Evolutionary conservation across 1,140 invertebrate genomes (phyloP), one percentile per base, ranked within the genome.

Genomic region (Centruroides sculpturatus): DNA sequence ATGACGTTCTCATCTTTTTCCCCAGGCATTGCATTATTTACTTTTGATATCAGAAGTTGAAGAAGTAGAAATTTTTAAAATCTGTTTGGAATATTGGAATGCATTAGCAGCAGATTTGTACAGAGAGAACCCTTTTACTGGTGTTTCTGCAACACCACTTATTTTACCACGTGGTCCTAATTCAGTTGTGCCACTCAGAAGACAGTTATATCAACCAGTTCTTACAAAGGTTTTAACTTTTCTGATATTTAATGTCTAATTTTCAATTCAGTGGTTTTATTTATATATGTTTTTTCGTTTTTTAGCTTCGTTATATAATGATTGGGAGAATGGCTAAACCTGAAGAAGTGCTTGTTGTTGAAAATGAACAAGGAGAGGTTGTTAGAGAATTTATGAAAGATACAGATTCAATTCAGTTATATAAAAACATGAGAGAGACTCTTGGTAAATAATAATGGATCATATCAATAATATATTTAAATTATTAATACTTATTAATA

Each of bases 341-440:
- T 0, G 97, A 99, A 76, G 97, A 99, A 79, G 97, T 99, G 6
- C 79, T 99, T n/a, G 93, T 99, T 58, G 96, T 99, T n/a, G 96
- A 99, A 76, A 99, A 99, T 80, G 97, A 99, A 74, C 97, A 99
- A 76, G 97, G 97, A 36, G 97, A 99, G 78, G 95, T 99, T 57
- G 95, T 99, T 3, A 77, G 97, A 55, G 97, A 99, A 75, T 97
- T 99, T 72, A 98, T 99, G 91, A 98, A 98, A 76, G 97, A 99
- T 74, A 99, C 97, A 51, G 97, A 99, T 79, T 92, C 95, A 9
- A 98, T 99, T 66, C 97, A 97, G 77, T 80, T 99, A 68, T 99
- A 99, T 75, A 99, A 98, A 77, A 99, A 95, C 71, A 99, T 99
- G 97, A 81, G 95, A 66, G 97, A 99, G 77, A 98, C 94, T 51